These are phyloP conservation scores for Lepeophtheirus nordmannii DNA, from an alignment of 2,888 invertebrate species.

Conservation along the genomic window DNA sequence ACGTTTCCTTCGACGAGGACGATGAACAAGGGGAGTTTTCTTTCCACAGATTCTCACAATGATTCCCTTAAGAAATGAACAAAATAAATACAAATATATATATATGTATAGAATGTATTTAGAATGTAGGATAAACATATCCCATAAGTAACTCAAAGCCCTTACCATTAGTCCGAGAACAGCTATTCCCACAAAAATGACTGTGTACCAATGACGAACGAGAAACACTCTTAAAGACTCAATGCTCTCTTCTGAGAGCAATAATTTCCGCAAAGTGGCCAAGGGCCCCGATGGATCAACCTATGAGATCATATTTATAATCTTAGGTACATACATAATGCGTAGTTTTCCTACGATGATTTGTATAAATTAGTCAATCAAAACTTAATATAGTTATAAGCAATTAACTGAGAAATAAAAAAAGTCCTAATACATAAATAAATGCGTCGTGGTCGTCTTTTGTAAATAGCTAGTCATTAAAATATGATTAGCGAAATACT, in stretches of 20 bases:
- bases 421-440: no score
- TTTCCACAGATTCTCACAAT: constrained; percentile 67
- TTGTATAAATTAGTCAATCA: neutral
- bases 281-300: constrained; percentile 83
- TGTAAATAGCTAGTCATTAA: no score
- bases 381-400: no score
- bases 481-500: constrained; percentile 9
- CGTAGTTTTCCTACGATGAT: no score
- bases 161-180: constrained; percentile 61
- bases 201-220: constrained; percentile 76
- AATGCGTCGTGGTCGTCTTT: no score
- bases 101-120: neutral
- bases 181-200: constrained; percentile 55
- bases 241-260: constrained; percentile 74
- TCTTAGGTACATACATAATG: neutral
- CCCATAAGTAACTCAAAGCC: constrained; percentile 29
- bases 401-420: no score
- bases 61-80: constrained; percentile 44
- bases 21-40: constrained; percentile 52
- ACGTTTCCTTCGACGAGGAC: constrained; percentile 1
- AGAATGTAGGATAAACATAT: neutral
- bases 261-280: constrained; percentile 66
- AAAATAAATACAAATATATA: neutral
- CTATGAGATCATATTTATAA: constrained; percentile 30
- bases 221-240: constrained; percentile 76